phyloP scores from a whole-genome alignment of 2,797 vertebrate genomes.

The Sebastes paucispinis region DNA sequence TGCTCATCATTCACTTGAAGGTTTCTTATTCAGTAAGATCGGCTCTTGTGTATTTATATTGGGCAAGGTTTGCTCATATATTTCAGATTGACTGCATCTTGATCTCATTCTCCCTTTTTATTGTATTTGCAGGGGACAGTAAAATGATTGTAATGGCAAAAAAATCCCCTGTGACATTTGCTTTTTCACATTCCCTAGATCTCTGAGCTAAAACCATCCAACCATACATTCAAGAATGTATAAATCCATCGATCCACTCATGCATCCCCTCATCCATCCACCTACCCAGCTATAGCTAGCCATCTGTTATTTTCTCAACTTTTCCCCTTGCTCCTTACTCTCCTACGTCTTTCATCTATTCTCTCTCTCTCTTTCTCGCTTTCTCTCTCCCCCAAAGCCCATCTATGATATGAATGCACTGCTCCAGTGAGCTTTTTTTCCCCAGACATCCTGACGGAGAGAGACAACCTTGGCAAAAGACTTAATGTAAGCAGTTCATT shows the following conservation, averaged over 20 bases:
- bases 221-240: neutral
- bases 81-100: neutral
- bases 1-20: neutral
- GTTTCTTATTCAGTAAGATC: neutral
- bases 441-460: conserved; percentile 44
- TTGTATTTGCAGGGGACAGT: neutral
- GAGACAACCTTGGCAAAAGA: conserved; percentile 55
- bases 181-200: neutral
- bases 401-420: conserved; percentile 23
- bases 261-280: conserved; percentile 11
- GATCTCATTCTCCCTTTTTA: neutral
- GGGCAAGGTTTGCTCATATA: neutral
- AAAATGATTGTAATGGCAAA: neutral
- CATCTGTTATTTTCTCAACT: conserved; percentile 49
- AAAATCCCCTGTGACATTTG: neutral
- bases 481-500: conserved; percentile 67
- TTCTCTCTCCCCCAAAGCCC: conserved; percentile 17
- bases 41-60: neutral
- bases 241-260: neutral
- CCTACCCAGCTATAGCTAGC: conserved; percentile 10
- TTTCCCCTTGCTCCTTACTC: neutral
- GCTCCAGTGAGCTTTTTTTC: conserved; percentile 47
- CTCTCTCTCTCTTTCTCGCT: neutral
- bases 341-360: conserved; percentile 21
- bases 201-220: conserved; percentile 14